Conservation (phyloP, 2,888 invertebrate genomes). For the Yponomeuta plumbellus region DNA sequence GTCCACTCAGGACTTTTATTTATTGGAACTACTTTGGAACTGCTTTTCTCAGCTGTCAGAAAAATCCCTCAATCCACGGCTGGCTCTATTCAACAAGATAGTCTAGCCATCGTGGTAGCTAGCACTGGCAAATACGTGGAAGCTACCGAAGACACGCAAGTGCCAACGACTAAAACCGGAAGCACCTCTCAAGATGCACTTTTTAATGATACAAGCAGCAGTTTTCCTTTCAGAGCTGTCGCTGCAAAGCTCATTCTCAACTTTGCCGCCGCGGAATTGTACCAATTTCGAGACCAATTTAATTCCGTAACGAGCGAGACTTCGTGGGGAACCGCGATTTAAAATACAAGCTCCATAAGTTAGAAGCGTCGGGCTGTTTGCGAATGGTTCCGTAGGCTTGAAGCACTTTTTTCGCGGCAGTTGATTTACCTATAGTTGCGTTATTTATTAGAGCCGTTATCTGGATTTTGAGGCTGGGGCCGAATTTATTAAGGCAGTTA, state of each 20-base stretch:
- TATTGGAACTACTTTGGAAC: no score
- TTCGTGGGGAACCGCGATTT: slow-evolving; percentile 10
- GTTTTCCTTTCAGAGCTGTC: slow-evolving; percentile 4
- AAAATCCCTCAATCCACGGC: no score
- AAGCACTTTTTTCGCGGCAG: not conserved
- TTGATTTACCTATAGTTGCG: not conserved
- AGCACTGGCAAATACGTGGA: not conserved
- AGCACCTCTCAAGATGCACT: not conserved
- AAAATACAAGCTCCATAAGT: slow-evolving; percentile 13
- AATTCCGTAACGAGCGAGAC: slow-evolving; percentile 8
- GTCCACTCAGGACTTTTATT: no score
- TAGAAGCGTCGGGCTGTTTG: not conserved
- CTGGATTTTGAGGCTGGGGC: not conserved
- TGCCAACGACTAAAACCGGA: not conserved
- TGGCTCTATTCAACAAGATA: no score
- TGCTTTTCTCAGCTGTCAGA: no score
- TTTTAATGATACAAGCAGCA: slow-evolving; percentile 8
- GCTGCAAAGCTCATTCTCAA: slow-evolving; percentile 8
- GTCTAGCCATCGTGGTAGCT: no score
- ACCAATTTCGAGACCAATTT: slow-evolving; percentile 15
- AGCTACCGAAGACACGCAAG: not conserved
- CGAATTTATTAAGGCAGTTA: not conserved
- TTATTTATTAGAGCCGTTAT: not conserved
- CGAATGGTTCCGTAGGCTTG: not conserved
- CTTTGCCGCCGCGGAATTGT: slow-evolving; percentile 1